Evolutionary conservation across 1,140 invertebrate genomes (phyloP), one percentile per base, ranked within the genome.

Genomic region (Holcopasites calliopsidis): DNA sequence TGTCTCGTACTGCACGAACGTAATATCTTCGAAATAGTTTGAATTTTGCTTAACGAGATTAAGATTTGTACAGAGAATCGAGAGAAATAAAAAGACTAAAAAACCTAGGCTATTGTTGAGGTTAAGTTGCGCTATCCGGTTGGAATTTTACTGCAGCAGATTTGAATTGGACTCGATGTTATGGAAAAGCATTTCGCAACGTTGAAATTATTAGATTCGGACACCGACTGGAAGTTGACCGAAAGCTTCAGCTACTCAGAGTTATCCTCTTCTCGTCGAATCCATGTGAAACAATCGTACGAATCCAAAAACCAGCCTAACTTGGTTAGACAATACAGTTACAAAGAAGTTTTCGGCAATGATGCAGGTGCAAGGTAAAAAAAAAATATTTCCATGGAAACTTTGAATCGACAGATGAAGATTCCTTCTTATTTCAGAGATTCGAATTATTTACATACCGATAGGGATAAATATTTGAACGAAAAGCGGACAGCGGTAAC

Each of bases 111-210:
- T 31, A 26, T 8, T 13, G 3, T 42, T 18, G 1, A 28, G 61
- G 64, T 69, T 68, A 69, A 38, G 42, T 50, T 40, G 13, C 13
- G 16, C 26, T 57, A 6, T n/a, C 1, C n/a, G n/a, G 7, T 23
- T 69, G 3, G 6, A 6, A 28, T 68, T 47, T 0, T 47, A 71
- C 33, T 40, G 13, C 6, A 40, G 13, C 13, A 7, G 13, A 40
- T 71, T 42, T 28, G 66, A 50, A 38, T 65, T 35, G 60, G 28
- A 21, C 7, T 13, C 21, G 1, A 31, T 62, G 28, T 0, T 64
- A 89, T 88, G 88, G 88, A 88, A 73, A 76, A 77, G 35, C 60
- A 72, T n/a, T 85, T 85, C 23, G 79, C 83, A n/a, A 58, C 70
- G 1, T 61, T 87, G 16, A 82, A 33, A 62, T 66, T 80, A n/a